phyloP scores from a whole-genome alignment of 2,113 vertebrate species.

The Xyliphius kryptos region DNA sequence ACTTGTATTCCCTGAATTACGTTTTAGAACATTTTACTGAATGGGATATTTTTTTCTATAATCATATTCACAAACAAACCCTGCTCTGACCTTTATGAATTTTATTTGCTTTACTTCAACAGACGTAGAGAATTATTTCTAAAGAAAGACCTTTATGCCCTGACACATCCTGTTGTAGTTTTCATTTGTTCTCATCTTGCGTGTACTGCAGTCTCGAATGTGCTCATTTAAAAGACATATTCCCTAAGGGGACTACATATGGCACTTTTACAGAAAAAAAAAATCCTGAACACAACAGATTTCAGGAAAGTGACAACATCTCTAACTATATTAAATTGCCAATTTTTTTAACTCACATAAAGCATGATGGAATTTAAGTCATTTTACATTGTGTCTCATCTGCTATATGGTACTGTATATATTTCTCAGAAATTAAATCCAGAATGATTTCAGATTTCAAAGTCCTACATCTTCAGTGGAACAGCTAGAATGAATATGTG shows the following conservation, averaged over 20 bases:
- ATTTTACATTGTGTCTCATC: slow-evolving; percentile 17
- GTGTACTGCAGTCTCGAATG: slow-evolving; percentile 38
- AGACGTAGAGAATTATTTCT: not conserved
- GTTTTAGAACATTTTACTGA: not conserved
- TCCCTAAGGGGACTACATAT: slow-evolving; percentile 57
- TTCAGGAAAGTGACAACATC: slow-evolving; percentile 59
- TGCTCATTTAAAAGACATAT: slow-evolving; percentile 43
- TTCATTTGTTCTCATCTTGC: slow-evolving; percentile 37
- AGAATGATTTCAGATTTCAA: too few species aligned
- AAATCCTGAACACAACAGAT: slow-evolving; percentile 52
- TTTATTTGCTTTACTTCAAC: not conserved
- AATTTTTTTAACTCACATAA: slow-evolving; percentile 23
- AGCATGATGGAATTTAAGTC: slow-evolving; percentile 1
- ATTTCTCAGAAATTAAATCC: not conserved
- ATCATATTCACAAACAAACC: not conserved
- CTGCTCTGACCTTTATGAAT: not conserved
- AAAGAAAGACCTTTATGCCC: slow-evolving; percentile 29
- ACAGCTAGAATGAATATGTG: too few species aligned
- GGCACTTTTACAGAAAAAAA: slow-evolving; percentile 57
- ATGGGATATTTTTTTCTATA: too few species aligned
- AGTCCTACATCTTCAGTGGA: too few species aligned
- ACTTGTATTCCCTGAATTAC: not conserved
- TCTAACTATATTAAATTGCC: slow-evolving; percentile 38
- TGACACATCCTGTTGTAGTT: slow-evolving; percentile 54
- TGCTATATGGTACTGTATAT: slow-evolving; percentile 22